Conservation (phyloP, 2,797 vertebrate genomes). For the Anguilla megastoma region DNA sequence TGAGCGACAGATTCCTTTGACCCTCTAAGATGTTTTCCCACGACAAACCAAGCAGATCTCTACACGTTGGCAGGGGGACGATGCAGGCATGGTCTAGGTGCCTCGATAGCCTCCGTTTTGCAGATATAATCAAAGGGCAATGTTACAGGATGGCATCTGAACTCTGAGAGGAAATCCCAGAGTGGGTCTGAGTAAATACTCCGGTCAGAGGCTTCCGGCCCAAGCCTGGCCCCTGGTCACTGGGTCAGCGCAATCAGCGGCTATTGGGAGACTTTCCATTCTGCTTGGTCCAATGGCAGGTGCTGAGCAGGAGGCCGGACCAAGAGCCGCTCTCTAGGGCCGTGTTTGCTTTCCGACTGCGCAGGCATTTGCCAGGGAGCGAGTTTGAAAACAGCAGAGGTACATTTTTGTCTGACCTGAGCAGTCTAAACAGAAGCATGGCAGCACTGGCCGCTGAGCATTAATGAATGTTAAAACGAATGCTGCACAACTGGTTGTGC, state of each 20-base stretch:
- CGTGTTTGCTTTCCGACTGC: background rate
- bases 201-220: constrained; percentile 14
- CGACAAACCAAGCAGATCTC: background rate
- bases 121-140: background rate
- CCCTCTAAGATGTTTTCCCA: background rate
- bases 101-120: background rate
- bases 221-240: background rate
- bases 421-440: background rate
- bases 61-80: background rate
- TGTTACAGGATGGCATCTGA: background rate
- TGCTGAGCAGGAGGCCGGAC: background rate
- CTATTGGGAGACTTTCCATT: background rate
- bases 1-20: background rate
- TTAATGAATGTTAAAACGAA: background rate
- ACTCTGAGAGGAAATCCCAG: constrained; percentile 14
- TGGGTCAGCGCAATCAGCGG: background rate
- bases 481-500: background rate
- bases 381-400: background rate
- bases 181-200: constrained; percentile 17
- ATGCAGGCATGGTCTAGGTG: background rate
- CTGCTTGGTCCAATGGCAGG: constrained; percentile 4
- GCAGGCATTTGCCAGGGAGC: background rate
- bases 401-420: background rate
- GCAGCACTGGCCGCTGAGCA: background rate
- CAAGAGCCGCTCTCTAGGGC: background rate